Conservation (phyloP, 2,113 vertebrate genomes). For the Danionella cerebrum region DNA sequence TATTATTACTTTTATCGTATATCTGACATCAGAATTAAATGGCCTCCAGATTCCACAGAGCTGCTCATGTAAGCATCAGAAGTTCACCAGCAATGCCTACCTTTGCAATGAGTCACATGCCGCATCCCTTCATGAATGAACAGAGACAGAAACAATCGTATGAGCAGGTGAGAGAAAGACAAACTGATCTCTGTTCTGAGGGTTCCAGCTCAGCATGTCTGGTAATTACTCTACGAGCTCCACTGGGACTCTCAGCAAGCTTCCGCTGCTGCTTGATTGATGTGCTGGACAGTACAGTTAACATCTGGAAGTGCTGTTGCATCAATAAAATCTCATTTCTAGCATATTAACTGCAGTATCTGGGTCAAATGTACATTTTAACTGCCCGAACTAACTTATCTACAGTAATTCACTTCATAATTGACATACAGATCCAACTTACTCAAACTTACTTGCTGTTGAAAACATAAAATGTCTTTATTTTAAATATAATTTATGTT, state of each 20-base stretch:
- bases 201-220: neutral
- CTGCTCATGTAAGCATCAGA: conserved; percentile 53
- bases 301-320: conserved; percentile 1
- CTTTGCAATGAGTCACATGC: conserved; percentile 98
- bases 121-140: conserved; percentile 92
- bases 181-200: conserved; percentile 39
- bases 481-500: no score
- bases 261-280: conserved; percentile 15
- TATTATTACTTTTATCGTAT: no score
- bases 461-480: no score
- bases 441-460: no score
- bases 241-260: neutral
- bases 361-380: neutral
- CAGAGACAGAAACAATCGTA: conserved; percentile 78
- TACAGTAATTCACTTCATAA: no score
- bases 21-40: no score
- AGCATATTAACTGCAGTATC: conserved; percentile 7
- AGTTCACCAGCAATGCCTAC: conserved; percentile 73
- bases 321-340: conserved; percentile 15
- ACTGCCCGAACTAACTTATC: no score
- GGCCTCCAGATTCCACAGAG: conserved; percentile 44
- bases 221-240: conserved; percentile 26
- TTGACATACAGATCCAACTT: no score
- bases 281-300: neutral
- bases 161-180: conserved; percentile 67